Evolutionary conservation across 2,888 invertebrate species (phyloP), one percentile per base, ranked within the genome.

Genomic region (Leptarthrus brevirostris): DNA sequence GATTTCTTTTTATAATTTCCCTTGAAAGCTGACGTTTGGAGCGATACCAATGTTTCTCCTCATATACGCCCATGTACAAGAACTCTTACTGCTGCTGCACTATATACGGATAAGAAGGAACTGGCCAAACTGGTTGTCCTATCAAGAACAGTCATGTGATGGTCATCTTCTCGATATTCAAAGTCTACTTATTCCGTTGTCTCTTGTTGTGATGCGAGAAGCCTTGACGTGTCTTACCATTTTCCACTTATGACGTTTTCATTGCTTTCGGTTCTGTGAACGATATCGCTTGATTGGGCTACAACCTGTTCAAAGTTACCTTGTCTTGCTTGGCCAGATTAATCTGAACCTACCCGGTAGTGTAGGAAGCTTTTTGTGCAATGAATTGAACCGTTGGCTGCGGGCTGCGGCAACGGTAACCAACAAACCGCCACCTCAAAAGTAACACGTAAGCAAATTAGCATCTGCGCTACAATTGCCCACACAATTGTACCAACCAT

Each of bases 311-410:
- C 30, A n/a, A 40, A 12, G 40, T n/a, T 30, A 30, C 30, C 4
- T n/a, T 12, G n/a, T 40, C 12, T 40, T 40, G 40, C 12, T 12
- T 12, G 36, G 36, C 58, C 36, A 40, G 58, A 58, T 58, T 40
- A 34, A 36, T 12, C 4, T 20, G 30, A 56, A 16, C 56, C 56
- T 56, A 1, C 64, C n/a, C 44, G 20, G 8, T n/a, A 24, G 24
- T 64, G 44, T 64, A 64, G 64, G 64, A 64, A 64, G 64, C 64
- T 64, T 64, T 64, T 64, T 64, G 36, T 52, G 69, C 52, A 69
- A 49, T 69, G 52, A 18, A 49, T 52, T 69, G 54, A 73, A 73
- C 73, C 73, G 73, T 73, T 73, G 73, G 54, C 52, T 73, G 44
- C 20, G 52, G 73, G 54, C 52, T 73, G 44, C 20, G 52, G 16